phyloP scores from a whole-genome alignment of 2,888 invertebrate species.

The Eristalinus sepulchralis region DNA sequence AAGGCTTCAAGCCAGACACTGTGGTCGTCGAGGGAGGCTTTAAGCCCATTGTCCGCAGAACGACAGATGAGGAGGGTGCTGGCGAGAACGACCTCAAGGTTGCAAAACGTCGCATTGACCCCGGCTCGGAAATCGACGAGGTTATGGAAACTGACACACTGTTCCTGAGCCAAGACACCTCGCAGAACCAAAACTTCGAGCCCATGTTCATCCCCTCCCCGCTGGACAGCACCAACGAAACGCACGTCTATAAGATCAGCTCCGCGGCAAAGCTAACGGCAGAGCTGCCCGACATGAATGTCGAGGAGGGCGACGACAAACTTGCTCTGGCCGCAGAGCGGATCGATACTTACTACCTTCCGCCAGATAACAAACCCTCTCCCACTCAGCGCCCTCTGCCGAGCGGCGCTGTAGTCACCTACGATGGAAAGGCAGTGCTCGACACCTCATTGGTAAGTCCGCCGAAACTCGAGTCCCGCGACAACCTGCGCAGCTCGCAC shows the following conservation, averaged over 20 bases:
- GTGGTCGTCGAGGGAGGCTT: conserved; percentile 93
- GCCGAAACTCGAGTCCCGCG: conserved; percentile 76
- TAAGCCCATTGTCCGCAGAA: conserved; percentile 84
- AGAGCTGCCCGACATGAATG: conserved; percentile 81
- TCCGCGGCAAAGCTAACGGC: conserved; percentile 78
- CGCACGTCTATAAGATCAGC: conserved; percentile 75
- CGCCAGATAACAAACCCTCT: conserved; percentile 83
- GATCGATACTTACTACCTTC: conserved; percentile 87
- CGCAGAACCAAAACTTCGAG: conserved; percentile 85
- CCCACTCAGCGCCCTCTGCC: conserved; percentile 75
- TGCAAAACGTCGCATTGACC: conserved; percentile 79
- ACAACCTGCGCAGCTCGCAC: conserved; percentile 73
- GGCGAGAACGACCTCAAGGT: conserved; percentile 79
- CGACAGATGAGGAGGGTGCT: conserved; percentile 81
- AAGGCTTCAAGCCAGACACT: conserved; percentile 90
- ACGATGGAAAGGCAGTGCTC: conserved; percentile 88
- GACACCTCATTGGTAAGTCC: conserved; percentile 84
- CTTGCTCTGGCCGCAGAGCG: conserved; percentile 88
- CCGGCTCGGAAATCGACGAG: conserved; percentile 78
- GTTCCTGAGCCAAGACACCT: conserved; percentile 80
- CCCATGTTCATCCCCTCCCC: conserved; percentile 92
- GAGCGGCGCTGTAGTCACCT: conserved; percentile 86
- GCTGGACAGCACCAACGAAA: conserved; percentile 83
- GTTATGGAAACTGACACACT: conserved; percentile 80
- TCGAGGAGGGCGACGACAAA: conserved; percentile 81